These are phyloP conservation scores for Cariama cristata DNA, from an alignment of 2,113 vertebrate genomes.

Conservation along the genomic window DNA sequence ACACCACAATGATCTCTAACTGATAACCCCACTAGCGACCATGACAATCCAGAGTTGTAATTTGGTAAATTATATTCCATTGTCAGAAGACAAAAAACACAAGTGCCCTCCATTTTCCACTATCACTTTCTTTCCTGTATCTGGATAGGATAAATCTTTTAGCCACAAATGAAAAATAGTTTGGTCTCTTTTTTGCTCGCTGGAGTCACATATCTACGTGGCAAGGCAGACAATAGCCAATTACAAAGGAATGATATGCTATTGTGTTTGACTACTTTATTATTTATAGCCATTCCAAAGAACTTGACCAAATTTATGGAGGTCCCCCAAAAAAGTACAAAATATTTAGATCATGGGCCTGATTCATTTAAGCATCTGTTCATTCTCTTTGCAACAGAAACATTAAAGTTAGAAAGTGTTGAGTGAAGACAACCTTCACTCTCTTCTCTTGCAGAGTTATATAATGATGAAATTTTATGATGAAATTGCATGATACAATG, in stretches of 20 bases:
- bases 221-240: not conserved
- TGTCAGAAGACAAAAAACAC: not conserved
- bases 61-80: not conserved
- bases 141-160: not conserved
- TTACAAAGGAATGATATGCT: not conserved
- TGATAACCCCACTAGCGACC: not conserved
- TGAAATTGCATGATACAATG: constrained; percentile 37
- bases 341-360: not conserved
- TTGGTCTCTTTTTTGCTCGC: not conserved
- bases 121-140: not conserved
- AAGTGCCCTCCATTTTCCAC: not conserved
- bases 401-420: not conserved
- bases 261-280: not conserved
- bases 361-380: not conserved
- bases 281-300: not conserved
- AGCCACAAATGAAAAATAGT: not conserved
- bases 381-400: not conserved
- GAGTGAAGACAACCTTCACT: constrained; percentile 5
- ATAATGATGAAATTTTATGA: constrained; percentile 50
- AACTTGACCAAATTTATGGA: not conserved
- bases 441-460: not conserved
- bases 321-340: not conserved
- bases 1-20: not conserved
- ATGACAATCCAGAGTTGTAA: not conserved
- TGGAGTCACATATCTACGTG: not conserved